Base-by-base conservation (phyloP, 1,140 invertebrate species). In the Drosophila orena region DNA sequence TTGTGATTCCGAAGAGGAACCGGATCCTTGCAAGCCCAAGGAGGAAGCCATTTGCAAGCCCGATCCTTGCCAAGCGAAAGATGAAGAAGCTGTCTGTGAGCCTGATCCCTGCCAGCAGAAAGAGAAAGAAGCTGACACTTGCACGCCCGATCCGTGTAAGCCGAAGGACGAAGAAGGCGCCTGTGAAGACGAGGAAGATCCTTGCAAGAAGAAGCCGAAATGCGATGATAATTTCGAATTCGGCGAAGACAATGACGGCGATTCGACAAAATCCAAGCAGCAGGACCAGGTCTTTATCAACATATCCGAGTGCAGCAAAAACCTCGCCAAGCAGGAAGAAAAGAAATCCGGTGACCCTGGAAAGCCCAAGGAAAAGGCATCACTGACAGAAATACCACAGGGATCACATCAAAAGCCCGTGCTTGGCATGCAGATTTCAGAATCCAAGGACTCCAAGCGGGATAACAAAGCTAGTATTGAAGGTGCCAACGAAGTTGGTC, bases 321-420 rank as follows among this genome's bases (percentile, higher is more conserved):
- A 30, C 3, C 14, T 42, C 2, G 24, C 37, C 7, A 50, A 50
- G 15, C 34, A 49, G 44, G 17, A 22, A 0, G 35, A 30, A 11
- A 34, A 61, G 11, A 40, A 62, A 42, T 0, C 34, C 0, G 42
- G 6, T 2, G 42, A 27, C 1, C 10, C 49, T 1, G 15, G 30
- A 3, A 65, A 47, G 15, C 40, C 40, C 43, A 62, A 37, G 14
- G 64, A 66, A 35, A 43, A 47, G 8, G 59, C 64, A 6, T 66
- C 64, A 5, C 59, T 66, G 12, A 10, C 10, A 6, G 11, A 27
- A 11, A 17, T 12, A 4, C 8, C 24, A 3, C n/a, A 35, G 8
- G 37, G 11, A 4, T 14, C 12, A 1, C 11, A 40, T 20, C 14
- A 49, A 15, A 62, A 49, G 12, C 5, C 27, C 0, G 38, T 64